phyloP scores from a whole-genome alignment of 2,113 vertebrate genomes.

The Arothron firmamentum region DNA sequence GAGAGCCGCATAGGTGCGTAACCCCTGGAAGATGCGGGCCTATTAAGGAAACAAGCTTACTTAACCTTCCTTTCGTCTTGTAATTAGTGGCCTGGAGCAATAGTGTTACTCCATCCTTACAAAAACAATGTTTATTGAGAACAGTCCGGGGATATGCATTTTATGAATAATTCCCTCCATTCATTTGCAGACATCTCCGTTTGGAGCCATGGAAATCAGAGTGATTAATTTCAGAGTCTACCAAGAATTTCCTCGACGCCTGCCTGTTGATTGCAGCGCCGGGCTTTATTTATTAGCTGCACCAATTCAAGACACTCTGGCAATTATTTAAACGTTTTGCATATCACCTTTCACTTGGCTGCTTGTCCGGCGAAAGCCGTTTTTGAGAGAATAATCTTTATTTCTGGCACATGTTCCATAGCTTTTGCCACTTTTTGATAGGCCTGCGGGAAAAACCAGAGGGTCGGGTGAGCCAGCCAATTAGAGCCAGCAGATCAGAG shows the following conservation, averaged over 20 bases:
- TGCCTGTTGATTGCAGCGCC: constrained; percentile 79
- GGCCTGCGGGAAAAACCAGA: constrained; percentile 43
- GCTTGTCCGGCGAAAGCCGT: constrained; percentile 11
- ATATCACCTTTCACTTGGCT: constrained; percentile 62
- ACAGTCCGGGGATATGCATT: constrained; percentile 71
- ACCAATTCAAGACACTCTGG: constrained; percentile 58
- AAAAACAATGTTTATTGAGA: constrained; percentile 78
- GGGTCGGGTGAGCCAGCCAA: constrained; percentile 62
- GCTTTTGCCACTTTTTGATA: constrained; percentile 43
- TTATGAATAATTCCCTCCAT: constrained; percentile 80
- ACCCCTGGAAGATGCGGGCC: constrained; percentile 61
- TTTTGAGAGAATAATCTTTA: constrained; percentile 9
- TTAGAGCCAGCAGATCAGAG: constrained; percentile 53
- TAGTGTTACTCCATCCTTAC: constrained; percentile 72
- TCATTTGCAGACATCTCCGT: constrained; percentile 75
- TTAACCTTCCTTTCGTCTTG: constrained; percentile 68
- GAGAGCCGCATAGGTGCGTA: constrained; percentile 54
- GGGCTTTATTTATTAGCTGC: constrained; percentile 76
- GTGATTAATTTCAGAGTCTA: constrained; percentile 77
- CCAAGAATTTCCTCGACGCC: constrained; percentile 74
- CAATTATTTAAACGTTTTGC: constrained; percentile 66
- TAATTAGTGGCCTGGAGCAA: constrained; percentile 74
- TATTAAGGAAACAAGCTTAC: constrained; percentile 74
- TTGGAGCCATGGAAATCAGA: constrained; percentile 70
- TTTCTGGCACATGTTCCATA: constrained; percentile 9